A percentile compares a stretch with the other conserved stretches of the same genome.
These are phyloP conservation scores for Lagopus leucura DNA, from an alignment of 2,113 vertebrate species.

Conservation along the genomic window DNA sequence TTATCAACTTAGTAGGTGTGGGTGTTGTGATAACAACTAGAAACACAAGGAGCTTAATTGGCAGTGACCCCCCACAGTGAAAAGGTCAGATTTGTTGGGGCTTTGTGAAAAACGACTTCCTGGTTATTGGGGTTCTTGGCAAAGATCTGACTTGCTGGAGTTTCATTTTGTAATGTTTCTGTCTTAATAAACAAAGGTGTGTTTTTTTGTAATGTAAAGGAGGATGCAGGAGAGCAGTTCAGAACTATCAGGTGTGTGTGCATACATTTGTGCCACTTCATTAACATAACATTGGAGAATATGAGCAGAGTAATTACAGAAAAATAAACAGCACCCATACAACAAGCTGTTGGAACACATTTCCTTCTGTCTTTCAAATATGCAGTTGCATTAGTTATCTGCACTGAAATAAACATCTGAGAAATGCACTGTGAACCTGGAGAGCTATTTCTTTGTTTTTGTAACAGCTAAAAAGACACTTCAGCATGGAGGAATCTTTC, in stretches of 20 bases:
- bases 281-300: not conserved
- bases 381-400: not conserved
- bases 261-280: not conserved
- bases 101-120: not conserved
- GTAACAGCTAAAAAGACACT: not conserved
- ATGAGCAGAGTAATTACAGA: constrained; percentile 20
- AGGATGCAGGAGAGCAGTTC: not conserved
- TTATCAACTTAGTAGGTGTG: not conserved
- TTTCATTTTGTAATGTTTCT: not conserved
- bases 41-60: not conserved
- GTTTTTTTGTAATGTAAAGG: not conserved
- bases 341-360: not conserved
- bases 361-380: not conserved
- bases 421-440: not conserved
- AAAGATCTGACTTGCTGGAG: not conserved
- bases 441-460: not conserved
- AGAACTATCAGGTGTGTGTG: not conserved
- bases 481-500: not conserved
- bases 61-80: not conserved
- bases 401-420: constrained; percentile 1
- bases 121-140: not conserved
- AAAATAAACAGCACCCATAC: constrained; percentile 14
- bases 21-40: not conserved
- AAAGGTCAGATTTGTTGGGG: not conserved
- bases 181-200: too few relatives aligned